Conservation (phyloP, 2,888 invertebrate species). For the Lysandra coridon region DNA sequence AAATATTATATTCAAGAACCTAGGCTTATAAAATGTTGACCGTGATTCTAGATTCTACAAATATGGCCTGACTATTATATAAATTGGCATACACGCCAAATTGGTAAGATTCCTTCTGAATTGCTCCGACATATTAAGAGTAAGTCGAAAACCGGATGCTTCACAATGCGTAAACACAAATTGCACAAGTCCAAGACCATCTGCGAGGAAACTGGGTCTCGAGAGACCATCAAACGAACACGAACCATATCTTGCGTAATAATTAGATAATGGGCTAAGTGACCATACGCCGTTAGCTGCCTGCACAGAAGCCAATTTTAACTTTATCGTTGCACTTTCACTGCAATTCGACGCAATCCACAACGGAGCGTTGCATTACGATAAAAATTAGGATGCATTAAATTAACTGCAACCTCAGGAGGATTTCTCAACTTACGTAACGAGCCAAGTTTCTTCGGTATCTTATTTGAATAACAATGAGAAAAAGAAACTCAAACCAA, state of each 20-base stretch:
- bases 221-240: slow-evolving; percentile 53
- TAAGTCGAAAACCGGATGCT: slow-evolving; percentile 47
- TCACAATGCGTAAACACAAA: slow-evolving; percentile 54
- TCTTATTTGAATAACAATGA: slow-evolving; percentile 17
- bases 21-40: background rate
- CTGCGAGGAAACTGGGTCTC: slow-evolving; percentile 57
- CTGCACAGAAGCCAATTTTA: slow-evolving; percentile 49
- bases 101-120: slow-evolving; percentile 1
- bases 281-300: slow-evolving; percentile 45
- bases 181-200: slow-evolving; percentile 54
- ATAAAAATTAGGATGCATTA: slow-evolving; percentile 28
- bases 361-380: slow-evolving; percentile 17
- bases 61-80: background rate
- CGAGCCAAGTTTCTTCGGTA: slow-evolving; percentile 12
- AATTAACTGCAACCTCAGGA: slow-evolving; percentile 14
- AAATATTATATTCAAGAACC: background rate
- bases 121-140: background rate
- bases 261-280: slow-evolving; percentile 58
- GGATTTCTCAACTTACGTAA: slow-evolving; percentile 12
- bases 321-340: slow-evolving; percentile 60
- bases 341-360: slow-evolving; percentile 42
- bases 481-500: slow-evolving; percentile 1
- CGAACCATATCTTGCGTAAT: slow-evolving; percentile 62
- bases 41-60: background rate
- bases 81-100: background rate